Evolutionary conservation across 1,140 invertebrate species (phyloP).

Genomic region (Drosophila baimaii): DNA sequence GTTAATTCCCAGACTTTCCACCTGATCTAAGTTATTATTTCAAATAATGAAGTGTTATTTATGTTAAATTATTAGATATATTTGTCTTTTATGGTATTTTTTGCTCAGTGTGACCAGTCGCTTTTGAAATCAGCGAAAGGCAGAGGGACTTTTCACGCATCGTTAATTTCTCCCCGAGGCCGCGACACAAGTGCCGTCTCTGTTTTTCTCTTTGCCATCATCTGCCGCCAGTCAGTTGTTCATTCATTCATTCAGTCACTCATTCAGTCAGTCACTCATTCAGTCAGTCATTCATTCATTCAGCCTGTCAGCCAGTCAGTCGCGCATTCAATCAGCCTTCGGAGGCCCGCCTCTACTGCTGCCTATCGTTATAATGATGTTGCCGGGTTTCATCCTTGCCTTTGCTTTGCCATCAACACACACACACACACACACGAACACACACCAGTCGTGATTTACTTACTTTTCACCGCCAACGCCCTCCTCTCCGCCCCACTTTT

Average conservation of each 20-base stretch:
- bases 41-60: no score
- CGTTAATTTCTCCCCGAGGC: conserved; percentile 77
- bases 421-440: conserved; percentile 1
- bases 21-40: no score
- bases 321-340: conserved; percentile 41
- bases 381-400: conserved; percentile 53
- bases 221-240: conserved; percentile 25
- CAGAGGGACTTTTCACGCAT: conserved; percentile 81
- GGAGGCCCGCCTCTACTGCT: conserved; percentile 15
- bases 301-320: conserved; percentile 28
- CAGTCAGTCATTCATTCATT: conserved; percentile 15
- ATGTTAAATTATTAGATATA: not conserved
- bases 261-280: conserved; percentile 8
- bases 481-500: not conserved
- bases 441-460: conserved; percentile 72
- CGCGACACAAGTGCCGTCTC: conserved; percentile 43
- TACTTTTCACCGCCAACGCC: conserved; percentile 40
- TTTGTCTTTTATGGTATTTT: not conserved
- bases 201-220: conserved; percentile 5
- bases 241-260: conserved; percentile 58
- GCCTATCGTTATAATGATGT: conserved; percentile 78
- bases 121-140: conserved; percentile 49
- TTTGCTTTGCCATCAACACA: conserved; percentile 74
- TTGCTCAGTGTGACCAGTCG: conserved; percentile 20
- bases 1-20: no score